A percentile compares a stretch with the other conserved stretches of the same genome.
These are phyloP conservation scores for Chascanopsetta lugubris DNA, from an alignment of 2,113 vertebrate species.

Conservation along the genomic window DNA sequence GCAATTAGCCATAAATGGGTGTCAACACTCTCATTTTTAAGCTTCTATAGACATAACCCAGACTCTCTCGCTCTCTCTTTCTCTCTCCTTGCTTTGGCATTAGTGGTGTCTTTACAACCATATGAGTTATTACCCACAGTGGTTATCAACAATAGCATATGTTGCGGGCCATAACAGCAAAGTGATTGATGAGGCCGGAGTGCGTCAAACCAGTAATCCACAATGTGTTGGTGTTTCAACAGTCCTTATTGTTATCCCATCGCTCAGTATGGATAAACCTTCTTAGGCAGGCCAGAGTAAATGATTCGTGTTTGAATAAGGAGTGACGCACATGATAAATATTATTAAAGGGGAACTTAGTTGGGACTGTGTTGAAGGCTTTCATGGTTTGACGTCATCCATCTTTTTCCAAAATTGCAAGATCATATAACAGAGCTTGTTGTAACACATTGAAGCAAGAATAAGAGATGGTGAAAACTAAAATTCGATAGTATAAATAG, in stretches of 20 bases:
- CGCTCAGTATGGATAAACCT: neutral
- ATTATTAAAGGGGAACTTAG: neutral
- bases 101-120: conserved; percentile 3
- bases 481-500: too few species aligned
- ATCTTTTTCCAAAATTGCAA: neutral
- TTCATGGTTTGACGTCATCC: neutral
- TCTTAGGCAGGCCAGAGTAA: neutral
- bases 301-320: conserved; percentile 13
- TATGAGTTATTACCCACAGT: neutral
- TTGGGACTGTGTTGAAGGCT: neutral
- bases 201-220: neutral
- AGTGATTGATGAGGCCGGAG: neutral
- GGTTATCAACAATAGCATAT: neutral
- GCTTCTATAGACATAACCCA: conserved; percentile 5
- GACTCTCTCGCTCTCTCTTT: conserved; percentile 19
- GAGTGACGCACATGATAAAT: conserved; percentile 6
- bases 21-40: neutral
- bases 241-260: neutral
- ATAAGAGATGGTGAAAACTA: too few species aligned
- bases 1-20: neutral
- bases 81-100: conserved; percentile 31
- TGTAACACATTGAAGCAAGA: too few species aligned
- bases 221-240: neutral
- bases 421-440: too few species aligned
- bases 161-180: neutral